These are phyloP conservation scores for Theodoxus fluviatilis DNA, from an alignment of 2,888 invertebrate genomes.

Conservation along the genomic window DNA sequence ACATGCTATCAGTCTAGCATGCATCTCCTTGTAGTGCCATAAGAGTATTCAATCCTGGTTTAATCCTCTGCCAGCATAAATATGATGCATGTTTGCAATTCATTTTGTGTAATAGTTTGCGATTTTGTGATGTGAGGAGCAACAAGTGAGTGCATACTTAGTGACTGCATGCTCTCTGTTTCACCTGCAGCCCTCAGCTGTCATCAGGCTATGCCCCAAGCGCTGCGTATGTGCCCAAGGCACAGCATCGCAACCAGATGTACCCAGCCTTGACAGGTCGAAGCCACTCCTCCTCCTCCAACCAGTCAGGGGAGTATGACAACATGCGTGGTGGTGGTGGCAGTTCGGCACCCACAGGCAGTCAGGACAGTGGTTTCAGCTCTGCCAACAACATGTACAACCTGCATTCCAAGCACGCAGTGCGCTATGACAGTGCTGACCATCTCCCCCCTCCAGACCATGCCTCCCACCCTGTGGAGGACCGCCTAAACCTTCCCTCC, in stretches of 20 bases:
- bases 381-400: constrained; percentile 64
- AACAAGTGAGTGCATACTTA: background rate
- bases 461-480: constrained; percentile 22
- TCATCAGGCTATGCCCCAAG: constrained; percentile 40
- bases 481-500: constrained; percentile 32
- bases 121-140: too few relatives aligned
- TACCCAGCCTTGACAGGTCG: constrained; percentile 52
- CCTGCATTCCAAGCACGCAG: constrained; percentile 64
- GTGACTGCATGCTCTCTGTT: constrained; percentile 18
- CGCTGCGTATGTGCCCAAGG: constrained; percentile 59
- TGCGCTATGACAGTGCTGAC: constrained; percentile 59
- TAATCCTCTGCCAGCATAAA: too few relatives aligned
- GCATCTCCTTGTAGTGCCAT: too few relatives aligned
- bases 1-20: too few relatives aligned
- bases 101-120: too few relatives aligned
- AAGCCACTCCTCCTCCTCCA: constrained; percentile 40
- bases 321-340: constrained; percentile 39
- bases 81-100: too few relatives aligned
- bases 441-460: constrained; percentile 50
- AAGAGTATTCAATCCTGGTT: too few relatives aligned
- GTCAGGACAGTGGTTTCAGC: constrained; percentile 50
- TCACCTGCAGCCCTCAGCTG: constrained; percentile 45
- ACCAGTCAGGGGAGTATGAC: constrained; percentile 55
- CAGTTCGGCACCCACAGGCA: constrained; percentile 39
- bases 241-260: constrained; percentile 64